Evolutionary conservation across 2,113 vertebrate genomes (phyloP).

Genomic region (Plectropomus leopardus): DNA sequence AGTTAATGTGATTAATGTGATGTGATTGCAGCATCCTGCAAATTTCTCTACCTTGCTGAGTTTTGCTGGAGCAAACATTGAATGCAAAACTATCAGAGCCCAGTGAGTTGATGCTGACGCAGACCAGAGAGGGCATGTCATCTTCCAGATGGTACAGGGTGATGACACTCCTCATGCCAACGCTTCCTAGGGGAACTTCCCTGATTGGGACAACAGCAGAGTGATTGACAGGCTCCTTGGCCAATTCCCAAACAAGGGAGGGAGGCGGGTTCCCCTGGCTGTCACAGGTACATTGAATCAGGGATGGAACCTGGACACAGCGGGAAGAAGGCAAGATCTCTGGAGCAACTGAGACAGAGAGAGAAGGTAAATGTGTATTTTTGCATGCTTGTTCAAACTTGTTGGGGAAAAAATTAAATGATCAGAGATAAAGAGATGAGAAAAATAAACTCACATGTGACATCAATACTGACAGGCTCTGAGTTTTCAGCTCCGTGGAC

Average conservation of each 20-base stretch:
- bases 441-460: conserved; percentile 66
- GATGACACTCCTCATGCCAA: conserved; percentile 53
- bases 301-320: conserved; percentile 59
- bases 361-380: neutral
- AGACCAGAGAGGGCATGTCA: conserved; percentile 58
- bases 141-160: conserved; percentile 41
- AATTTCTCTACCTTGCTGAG: conserved; percentile 46
- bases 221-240: conserved; percentile 60
- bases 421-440: no score
- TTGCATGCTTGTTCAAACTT: no score
- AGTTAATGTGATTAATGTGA: no score
- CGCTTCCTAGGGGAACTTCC: conserved; percentile 37
- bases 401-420: no score
- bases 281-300: conserved; percentile 72
- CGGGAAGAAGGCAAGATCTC: conserved; percentile 71
- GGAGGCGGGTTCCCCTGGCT: conserved; percentile 80
- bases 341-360: conserved; percentile 67
- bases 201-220: conserved; percentile 57
- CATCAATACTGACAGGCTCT: conserved; percentile 32
- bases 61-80: conserved; percentile 59
- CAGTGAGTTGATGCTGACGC: conserved; percentile 73
- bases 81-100: conserved; percentile 57
- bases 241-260: conserved; percentile 73
- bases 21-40: neutral
- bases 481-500: conserved; percentile 62